Percentiles rank a stretch among this genome's conserved stretches.
These are phyloP conservation scores for Acipenser oxyrinchus DNA, from an alignment of 2,797 vertebrate species.

Conservation along the genomic window DNA sequence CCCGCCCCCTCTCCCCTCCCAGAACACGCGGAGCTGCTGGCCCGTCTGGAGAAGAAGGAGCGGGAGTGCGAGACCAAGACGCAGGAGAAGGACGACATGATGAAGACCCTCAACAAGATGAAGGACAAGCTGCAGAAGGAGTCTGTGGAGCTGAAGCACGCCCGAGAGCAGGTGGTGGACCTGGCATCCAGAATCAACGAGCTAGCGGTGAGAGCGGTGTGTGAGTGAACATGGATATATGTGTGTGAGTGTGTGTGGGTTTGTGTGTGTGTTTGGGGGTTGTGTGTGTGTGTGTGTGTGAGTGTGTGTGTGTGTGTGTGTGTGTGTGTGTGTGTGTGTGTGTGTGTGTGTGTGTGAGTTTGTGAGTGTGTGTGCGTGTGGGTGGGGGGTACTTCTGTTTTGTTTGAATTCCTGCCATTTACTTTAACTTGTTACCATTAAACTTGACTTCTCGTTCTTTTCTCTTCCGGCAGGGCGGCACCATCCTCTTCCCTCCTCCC, in stretches of 20 bases:
- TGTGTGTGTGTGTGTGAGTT: no score
- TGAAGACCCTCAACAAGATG: slow-evolving; percentile 98
- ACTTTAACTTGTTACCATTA: no score
- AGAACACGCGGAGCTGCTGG: slow-evolving; percentile 82
- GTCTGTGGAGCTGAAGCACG: slow-evolving; percentile 81
- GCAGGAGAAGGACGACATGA: slow-evolving; percentile 94
- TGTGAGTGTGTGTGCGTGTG: no score
- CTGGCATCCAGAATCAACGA: slow-evolving; percentile 78
- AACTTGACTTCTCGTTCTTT: neutral
- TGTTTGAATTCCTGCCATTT: no score
- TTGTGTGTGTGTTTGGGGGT: no score
- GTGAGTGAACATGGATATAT: neutral
- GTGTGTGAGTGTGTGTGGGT: neutral
- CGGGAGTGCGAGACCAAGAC: slow-evolving; percentile 92
- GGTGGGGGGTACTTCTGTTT: no score
- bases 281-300: no score
- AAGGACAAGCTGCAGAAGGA: slow-evolving; percentile 94
- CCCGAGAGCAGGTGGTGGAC: slow-evolving; percentile 80
- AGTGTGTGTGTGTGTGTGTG: no score
- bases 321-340: no score
- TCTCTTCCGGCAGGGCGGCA: slow-evolving; percentile 53
- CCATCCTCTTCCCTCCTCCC: slow-evolving; percentile 55
- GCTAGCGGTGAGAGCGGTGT: slow-evolving; percentile 60
- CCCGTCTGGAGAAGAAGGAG: slow-evolving; percentile 83
- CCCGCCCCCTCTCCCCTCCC: neutral